Conservation (phyloP, 2,113 vertebrate species). For the Glaucomys volans region DNA sequence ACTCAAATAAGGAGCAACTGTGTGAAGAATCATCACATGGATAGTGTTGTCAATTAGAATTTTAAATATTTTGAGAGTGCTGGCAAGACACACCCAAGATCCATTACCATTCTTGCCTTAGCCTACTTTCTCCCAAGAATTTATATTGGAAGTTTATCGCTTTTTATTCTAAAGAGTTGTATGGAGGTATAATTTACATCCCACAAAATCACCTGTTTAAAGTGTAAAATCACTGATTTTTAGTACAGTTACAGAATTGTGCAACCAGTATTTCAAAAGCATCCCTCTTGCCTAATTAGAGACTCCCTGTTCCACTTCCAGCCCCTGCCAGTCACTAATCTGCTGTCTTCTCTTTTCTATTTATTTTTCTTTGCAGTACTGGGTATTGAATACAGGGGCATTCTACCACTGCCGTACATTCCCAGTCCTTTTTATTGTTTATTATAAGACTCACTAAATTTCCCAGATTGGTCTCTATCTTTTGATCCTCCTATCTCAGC, state of each 20-base stretch:
- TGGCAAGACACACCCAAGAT: neutral
- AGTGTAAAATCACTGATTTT: neutral
- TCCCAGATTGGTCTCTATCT: neutral
- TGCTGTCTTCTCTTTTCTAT: neutral
- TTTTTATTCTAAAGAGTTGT: conserved; percentile 29
- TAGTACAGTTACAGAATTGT: neutral
- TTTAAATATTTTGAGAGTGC: neutral
- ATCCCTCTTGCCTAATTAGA: neutral
- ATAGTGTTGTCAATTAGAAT: neutral
- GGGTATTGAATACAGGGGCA: neutral
- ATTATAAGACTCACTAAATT: neutral
- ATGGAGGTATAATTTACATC: conserved; percentile 1
- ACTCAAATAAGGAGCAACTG: neutral
- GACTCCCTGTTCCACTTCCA: neutral
- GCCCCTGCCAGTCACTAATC: neutral
- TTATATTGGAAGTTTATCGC: neutral
- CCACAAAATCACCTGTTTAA: neutral
- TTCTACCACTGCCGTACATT: neutral
- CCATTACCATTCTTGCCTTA: neutral
- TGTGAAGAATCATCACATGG: neutral
- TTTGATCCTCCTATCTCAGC: neutral
- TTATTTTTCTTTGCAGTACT: neutral
- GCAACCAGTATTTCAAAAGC: neutral
- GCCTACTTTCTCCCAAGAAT: neutral
- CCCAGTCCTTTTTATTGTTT: neutral